Base-by-base conservation (phyloP, 2,888 invertebrate species). In the Chrysolina haemoptera region DNA sequence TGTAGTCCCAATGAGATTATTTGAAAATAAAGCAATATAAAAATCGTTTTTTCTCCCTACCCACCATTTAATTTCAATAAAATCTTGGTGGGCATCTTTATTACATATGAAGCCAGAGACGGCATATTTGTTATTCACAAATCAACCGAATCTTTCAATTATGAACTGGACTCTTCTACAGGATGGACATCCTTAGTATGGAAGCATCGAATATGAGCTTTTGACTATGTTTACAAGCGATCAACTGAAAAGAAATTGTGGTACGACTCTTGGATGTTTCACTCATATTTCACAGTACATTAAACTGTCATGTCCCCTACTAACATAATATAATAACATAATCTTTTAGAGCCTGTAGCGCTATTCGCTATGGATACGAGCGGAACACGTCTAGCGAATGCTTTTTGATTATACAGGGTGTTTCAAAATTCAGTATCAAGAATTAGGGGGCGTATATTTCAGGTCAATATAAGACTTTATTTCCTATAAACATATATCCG, bases 251-350 rank as follows among this genome's bases (percentile, higher is more conserved):
- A 82, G 82, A 84, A 83, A 84, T 84, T 81, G 78, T 84, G 82
- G 82, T 83, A 82, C 82, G 80, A 79, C 75, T 76, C 79, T 82
- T 81, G 81, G 79, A 82, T 81, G 79, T 83, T 84, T 83, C 80
- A 82, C 82, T 83, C 85, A 86, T 87, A 87, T 86, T 87, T 87
- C 85, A 87, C 86, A 86, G 85, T 83, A 86, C 85, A 86, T 87
- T 87, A 86, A 86, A 85, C 86, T 86, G 87, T 87, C 86, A 86
- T 82, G 84, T 82, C 81, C 79, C 82, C 86, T 86, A 86, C 86
- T 86, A 86, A 86, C 84, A 83, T 87, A 86, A 86, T 86, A 86
- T 86, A 86, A 86, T 87, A 87, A 86, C 86, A 85, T 86, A 86
- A 87, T 87, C 86, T 85, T 82, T 68, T 77, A 71, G 59, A 64